Evolutionary conservation across 2,888 invertebrate genomes (phyloP).

Genomic region (Notodonta ziczac): DNA sequence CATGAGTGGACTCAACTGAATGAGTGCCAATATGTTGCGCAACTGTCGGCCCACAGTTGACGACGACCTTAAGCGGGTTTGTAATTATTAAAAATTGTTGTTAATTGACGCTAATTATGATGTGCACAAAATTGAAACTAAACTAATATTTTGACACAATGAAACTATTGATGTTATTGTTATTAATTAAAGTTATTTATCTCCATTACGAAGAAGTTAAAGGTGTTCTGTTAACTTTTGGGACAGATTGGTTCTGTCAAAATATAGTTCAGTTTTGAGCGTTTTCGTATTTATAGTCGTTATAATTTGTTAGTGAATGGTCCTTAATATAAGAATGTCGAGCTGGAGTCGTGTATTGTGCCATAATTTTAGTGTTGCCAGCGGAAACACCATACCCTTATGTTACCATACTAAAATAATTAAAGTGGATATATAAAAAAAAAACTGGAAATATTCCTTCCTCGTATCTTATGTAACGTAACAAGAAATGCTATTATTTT

Average conservation of each 20-base stretch:
- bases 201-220: too few species aligned
- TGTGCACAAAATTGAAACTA: neutral
- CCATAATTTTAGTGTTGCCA: constrained; percentile 79
- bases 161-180: neutral
- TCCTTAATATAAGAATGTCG: constrained; percentile 80
- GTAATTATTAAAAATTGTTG: constrained; percentile 45
- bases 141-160: neutral
- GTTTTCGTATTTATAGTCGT: constrained; percentile 3
- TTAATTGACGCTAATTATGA: constrained; percentile 32
- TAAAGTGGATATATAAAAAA: constrained; percentile 33
- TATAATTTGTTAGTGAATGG: constrained; percentile 56
- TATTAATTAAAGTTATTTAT: neutral
- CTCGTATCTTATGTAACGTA: constrained; percentile 56
- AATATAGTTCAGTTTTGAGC: neutral
- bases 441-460: constrained; percentile 63
- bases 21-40: neutral
- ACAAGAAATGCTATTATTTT: constrained; percentile 67
- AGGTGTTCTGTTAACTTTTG: too few species aligned
- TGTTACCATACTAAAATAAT: constrained; percentile 75
- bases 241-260: neutral
- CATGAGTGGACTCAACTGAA: too few species aligned
- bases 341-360: constrained; percentile 72
- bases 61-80: constrained; percentile 25
- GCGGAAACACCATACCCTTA: constrained; percentile 77
- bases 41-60: neutral